These are phyloP conservation scores for Sander lucioperca DNA, from an alignment of 2,113 vertebrate species.

Conservation along the genomic window DNA sequence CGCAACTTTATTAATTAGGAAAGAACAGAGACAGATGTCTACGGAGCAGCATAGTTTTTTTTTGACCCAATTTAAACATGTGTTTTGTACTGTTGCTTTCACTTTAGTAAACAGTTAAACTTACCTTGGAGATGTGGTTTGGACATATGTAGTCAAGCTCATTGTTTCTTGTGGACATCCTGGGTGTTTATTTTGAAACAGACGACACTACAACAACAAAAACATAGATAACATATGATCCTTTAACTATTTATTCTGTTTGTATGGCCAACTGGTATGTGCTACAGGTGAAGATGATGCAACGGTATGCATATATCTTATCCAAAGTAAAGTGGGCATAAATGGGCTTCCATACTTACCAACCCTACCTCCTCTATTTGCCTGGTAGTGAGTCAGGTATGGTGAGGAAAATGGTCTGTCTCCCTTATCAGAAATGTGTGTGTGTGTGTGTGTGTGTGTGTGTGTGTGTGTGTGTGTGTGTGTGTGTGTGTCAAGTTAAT, in stretches of 20 bases:
- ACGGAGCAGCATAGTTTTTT: too few relatives aligned
- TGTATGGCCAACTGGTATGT: slow-evolving; percentile 8
- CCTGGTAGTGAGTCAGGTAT: slow-evolving; percentile 69
- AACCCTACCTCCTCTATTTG: slow-evolving; percentile 27
- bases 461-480: slow-evolving; percentile 41
- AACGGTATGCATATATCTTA: slow-evolving; percentile 6
- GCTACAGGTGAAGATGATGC: slow-evolving; percentile 34
- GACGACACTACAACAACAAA: neutral
- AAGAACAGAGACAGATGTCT: too few relatives aligned
- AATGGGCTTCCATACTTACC: slow-evolving; percentile 31
- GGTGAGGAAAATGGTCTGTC: slow-evolving; percentile 65
- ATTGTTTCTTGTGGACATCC: too few relatives aligned
- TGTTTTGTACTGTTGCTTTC: too few relatives aligned
- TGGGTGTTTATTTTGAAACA: too few relatives aligned
- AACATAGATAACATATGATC: slow-evolving; percentile 12
- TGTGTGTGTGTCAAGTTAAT: slow-evolving; percentile 70
- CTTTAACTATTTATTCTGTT: slow-evolving; percentile 18
- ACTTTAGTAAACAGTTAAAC: too few relatives aligned
- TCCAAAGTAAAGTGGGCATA: neutral
- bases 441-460: slow-evolving; percentile 39
- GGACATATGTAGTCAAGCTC: too few relatives aligned
- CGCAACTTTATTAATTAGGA: too few relatives aligned
- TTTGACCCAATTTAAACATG: too few relatives aligned
- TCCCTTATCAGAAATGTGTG: slow-evolving; percentile 55
- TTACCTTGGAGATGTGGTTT: too few relatives aligned